Conservation (phyloP, 1,140 invertebrate genomes). For the Phthorimaea operculella region DNA sequence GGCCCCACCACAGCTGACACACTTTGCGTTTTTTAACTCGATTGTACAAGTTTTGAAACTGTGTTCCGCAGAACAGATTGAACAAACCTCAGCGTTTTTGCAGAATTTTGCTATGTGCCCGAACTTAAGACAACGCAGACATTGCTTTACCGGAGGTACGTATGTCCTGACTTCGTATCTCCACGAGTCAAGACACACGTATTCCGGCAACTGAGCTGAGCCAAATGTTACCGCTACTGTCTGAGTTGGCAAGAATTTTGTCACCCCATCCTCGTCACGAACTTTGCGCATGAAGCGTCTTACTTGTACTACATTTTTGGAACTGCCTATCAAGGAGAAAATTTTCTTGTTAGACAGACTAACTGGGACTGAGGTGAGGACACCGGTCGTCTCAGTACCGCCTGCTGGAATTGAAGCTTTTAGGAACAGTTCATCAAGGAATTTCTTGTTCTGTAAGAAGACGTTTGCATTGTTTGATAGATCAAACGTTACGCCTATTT, state of each 20-base stretch:
- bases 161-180: constrained; percentile 14
- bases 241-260: neutral
- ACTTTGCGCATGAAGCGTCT: constrained; percentile 9
- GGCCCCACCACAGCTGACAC: constrained; percentile 16
- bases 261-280: neutral
- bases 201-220: neutral
- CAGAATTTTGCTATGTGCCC: constrained; percentile 24
- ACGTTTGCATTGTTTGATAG: constrained; percentile 9
- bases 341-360: constrained; percentile 10
- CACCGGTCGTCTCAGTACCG: constrained; percentile 7
- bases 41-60: constrained; percentile 14
- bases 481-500: constrained; percentile 8
- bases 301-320: constrained; percentile 4
- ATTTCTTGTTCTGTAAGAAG: constrained; percentile 8
- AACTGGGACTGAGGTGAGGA: constrained; percentile 5
- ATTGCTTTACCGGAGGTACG: constrained; percentile 27
- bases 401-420: constrained; percentile 7
- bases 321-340: constrained; percentile 1
- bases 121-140: constrained; percentile 19
- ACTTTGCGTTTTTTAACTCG: constrained; percentile 9
- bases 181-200: neutral
- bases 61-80: constrained; percentile 19
- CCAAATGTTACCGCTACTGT: constrained; percentile 6
- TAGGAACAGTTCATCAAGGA: constrained; percentile 2
- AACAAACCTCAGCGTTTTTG: constrained; percentile 20